Base-by-base conservation (phyloP, 2,888 invertebrate species). In the Azorinus chamasolen region DNA sequence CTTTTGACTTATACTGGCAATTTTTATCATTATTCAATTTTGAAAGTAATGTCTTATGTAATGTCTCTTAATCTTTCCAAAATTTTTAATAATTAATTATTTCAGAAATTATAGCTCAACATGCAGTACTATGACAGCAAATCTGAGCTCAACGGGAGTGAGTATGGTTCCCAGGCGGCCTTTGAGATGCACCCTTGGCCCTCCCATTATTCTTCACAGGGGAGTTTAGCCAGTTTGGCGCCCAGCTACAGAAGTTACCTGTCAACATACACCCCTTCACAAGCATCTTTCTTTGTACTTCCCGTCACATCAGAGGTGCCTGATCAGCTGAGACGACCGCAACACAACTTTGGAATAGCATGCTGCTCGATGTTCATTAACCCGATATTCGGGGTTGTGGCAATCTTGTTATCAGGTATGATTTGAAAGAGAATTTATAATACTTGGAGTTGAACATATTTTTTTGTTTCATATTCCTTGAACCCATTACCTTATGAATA, bases 381-480 rank as follows among this genome's bases (percentile, higher is more conserved):
- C 64, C 90, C 90, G 10, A 69, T 90, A 22, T 90, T 90, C 84
- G 90, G 89, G n/a, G 57, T 90, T 3, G 83, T 89, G 50, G 90
- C 90, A 51, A 76, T 89, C 24, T 68, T 89, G 37, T 68, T 89
- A 43, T 83, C 90, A 80, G 89, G 90, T 90, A 75, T 57, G 62
- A 22, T 80, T 32, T 20, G 48, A 22, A 50, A 14, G 6, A 50
- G 20, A 18, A 2, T 18, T 14, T 50, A 14, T 32, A 4, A 32
- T 32, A 32, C 10, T n/a, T n/a, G n/a, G n/a, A n/a, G n/a, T n/a
- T n/a, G n/a, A n/a, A n/a, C n/a, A n/a, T n/a, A n/a, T n/a, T n/a
- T n/a, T n/a, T n/a, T n/a, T n/a, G n/a, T n/a, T n/a, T n/a, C n/a
- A n/a, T n/a, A n/a, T n/a, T n/a, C n/a, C n/a, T n/a, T n/a, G n/a